phyloP scores from a whole-genome alignment of 2,888 invertebrate species.

The Microctonus aethiopoides region DNA sequence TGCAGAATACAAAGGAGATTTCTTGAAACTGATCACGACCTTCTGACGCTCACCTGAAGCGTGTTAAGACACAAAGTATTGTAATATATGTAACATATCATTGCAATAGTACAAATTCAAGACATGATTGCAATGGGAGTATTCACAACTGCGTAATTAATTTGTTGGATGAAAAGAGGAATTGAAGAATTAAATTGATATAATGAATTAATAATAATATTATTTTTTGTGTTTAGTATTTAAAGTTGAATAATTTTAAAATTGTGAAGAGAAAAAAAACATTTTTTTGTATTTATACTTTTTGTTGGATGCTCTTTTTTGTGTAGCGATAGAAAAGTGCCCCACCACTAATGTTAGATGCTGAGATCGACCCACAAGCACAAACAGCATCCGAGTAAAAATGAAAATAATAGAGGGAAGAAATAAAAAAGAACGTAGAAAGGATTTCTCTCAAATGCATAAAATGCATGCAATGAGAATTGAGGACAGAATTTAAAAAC shows the following conservation, averaged over 20 bases:
- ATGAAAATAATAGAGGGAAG: neutral
- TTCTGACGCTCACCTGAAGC: constrained; percentile 5
- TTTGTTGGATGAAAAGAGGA: neutral
- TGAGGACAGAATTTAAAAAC: constrained; percentile 10
- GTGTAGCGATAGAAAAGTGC: neutral
- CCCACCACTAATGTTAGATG: neutral
- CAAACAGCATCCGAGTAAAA: neutral
- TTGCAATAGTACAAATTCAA: neutral
- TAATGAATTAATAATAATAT: neutral
- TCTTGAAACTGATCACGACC: constrained; percentile 23
- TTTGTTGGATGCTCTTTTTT: neutral
- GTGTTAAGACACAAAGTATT: neutral
- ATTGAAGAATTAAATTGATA: neutral
- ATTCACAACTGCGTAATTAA: neutral
- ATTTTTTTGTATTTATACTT: neutral
- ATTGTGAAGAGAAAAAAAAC: too few species aligned
- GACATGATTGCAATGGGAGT: neutral
- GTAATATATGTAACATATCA: neutral
- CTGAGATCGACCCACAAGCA: constrained; percentile 7
- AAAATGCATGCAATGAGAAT: constrained; percentile 9
- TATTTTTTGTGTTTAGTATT: neutral
- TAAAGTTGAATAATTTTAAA: too few species aligned
- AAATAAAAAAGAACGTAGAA: neutral
- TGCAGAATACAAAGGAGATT: constrained; percentile 23
- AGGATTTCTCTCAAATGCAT: neutral